phyloP scores from a whole-genome alignment of 2,888 invertebrate species.

The Thecophora atra region DNA sequence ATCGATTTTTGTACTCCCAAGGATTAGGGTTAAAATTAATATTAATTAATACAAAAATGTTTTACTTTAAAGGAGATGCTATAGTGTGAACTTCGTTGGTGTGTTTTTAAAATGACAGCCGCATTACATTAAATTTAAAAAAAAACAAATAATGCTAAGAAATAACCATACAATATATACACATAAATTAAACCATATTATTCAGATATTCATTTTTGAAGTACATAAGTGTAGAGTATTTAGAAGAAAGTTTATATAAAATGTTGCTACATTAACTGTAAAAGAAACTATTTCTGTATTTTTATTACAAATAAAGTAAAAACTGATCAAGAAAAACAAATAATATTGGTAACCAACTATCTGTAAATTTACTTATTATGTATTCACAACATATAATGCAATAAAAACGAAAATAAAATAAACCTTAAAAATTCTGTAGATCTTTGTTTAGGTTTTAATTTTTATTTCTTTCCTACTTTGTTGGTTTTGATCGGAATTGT shows the following conservation, averaged over 20 bases:
- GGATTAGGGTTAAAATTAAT: no score
- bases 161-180: no score
- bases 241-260: constrained; percentile 4
- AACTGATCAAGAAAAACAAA: constrained; percentile 11
- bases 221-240: background rate
- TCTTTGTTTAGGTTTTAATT: background rate
- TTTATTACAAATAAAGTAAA: constrained; percentile 2
- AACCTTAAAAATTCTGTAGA: background rate
- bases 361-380: constrained; percentile 29
- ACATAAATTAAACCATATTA: background rate
- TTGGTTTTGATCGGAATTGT: no score
- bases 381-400: constrained; percentile 13
- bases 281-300: constrained; percentile 1
- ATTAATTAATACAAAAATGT: no score
- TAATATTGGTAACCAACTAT: constrained; percentile 22
- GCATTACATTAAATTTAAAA: no score
- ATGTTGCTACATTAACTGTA: constrained; percentile 6
- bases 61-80: no score
- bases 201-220: constrained; percentile 4
- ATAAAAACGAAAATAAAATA: constrained; percentile 12
- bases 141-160: no score
- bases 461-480: no score
- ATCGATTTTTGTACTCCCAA: no score
- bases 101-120: no score
- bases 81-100: no score